Evolutionary conservation across 2,113 vertebrate genomes (phyloP).

Genomic region (Misgurnus anguillicaudatus): DNA sequence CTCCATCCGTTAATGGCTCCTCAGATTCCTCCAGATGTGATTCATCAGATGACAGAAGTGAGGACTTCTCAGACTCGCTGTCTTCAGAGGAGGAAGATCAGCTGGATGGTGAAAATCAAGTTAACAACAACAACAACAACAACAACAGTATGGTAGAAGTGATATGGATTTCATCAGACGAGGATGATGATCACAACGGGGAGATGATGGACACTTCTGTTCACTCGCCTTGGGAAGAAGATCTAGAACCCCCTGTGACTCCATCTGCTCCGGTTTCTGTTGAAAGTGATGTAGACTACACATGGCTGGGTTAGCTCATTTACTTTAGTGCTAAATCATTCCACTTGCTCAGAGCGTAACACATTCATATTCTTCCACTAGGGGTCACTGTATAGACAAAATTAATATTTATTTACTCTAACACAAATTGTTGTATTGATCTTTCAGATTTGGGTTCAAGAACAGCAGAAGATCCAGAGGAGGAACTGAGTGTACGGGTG

Average conservation of each 20-base stretch:
- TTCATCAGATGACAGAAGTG: slow-evolving; percentile 71
- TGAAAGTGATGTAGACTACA: slow-evolving; percentile 60
- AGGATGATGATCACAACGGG: slow-evolving; percentile 66
- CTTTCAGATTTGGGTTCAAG: slow-evolving; percentile 20
- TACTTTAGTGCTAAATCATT: background rate
- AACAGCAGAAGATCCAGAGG: slow-evolving; percentile 24
- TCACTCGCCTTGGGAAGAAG: slow-evolving; percentile 60
- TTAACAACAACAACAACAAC: slow-evolving; percentile 10
- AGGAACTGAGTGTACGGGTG: slow-evolving; percentile 51
- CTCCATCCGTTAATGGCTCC: slow-evolving; percentile 44
- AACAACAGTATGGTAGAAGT: slow-evolving; percentile 32
- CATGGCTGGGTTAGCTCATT: slow-evolving; percentile 57
- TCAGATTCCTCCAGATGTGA: slow-evolving; percentile 69
- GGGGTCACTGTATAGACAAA: slow-evolving; percentile 5
- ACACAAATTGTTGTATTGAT: background rate
- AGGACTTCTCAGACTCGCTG: slow-evolving; percentile 77
- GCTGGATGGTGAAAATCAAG: slow-evolving; percentile 32
- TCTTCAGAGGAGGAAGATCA: slow-evolving; percentile 69
- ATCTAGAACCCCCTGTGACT: slow-evolving; percentile 59
- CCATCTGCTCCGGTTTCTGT: slow-evolving; percentile 65
- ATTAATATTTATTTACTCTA: no score
- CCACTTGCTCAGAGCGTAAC: background rate
- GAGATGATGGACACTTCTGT: background rate
- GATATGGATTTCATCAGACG: slow-evolving; percentile 69
- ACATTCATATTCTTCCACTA: background rate